Conservation (phyloP, 1,140 invertebrate species). For the Halesus radiatus region DNA sequence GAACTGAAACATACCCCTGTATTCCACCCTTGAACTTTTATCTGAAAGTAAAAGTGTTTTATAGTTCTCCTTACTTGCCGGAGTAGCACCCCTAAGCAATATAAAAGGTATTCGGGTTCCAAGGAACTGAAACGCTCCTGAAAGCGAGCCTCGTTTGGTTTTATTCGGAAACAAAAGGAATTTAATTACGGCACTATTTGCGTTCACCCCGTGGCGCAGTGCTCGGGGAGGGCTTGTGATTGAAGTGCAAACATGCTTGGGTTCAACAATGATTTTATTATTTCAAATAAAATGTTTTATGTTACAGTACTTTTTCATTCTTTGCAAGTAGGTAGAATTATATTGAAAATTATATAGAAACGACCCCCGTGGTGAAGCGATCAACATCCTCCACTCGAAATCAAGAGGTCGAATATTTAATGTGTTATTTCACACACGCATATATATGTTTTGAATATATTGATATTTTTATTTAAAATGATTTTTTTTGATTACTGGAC, state of each 20-base stretch:
- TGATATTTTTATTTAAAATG: too few species aligned
- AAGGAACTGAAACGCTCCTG: slow-evolving; percentile 14
- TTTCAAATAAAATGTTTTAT: not conserved
- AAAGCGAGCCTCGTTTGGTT: slow-evolving; percentile 33
- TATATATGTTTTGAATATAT: too few species aligned
- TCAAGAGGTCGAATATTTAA: too few species aligned
- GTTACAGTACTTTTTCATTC: too few species aligned
- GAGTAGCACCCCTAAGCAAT: slow-evolving; percentile 34
- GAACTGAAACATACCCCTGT: slow-evolving; percentile 8
- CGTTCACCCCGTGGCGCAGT: not conserved
- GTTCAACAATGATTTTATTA: not conserved
- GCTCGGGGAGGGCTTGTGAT: not conserved
- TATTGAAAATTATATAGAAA: too few species aligned
- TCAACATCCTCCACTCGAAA: too few species aligned
- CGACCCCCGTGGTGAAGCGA: too few species aligned
- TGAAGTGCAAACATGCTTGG: not conserved
- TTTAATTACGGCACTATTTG: slow-evolving; percentile 32
- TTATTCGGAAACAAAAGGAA: slow-evolving; percentile 37
- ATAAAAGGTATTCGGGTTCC: slow-evolving; percentile 31
- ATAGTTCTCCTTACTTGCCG: slow-evolving; percentile 18
- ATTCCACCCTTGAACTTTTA: slow-evolving; percentile 41
- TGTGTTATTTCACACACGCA: too few species aligned
- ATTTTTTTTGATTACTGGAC: too few species aligned
- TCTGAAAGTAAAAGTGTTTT: slow-evolving; percentile 43
- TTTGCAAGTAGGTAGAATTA: too few species aligned